Evolutionary conservation across 2,797 vertebrate genomes (phyloP).

Genomic region (Pseudochromis fuscus): DNA sequence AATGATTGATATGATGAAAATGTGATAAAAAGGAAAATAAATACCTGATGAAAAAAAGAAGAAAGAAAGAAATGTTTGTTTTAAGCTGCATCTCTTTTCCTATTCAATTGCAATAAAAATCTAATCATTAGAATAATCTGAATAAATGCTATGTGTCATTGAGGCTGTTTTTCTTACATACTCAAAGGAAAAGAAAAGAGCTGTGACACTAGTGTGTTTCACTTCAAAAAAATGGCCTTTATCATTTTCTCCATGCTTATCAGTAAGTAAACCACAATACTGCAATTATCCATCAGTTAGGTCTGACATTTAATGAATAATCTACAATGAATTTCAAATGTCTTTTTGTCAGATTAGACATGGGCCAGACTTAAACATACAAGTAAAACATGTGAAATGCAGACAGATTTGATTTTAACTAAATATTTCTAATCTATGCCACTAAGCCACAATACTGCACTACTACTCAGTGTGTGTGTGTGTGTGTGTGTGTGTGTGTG

Average conservation of each 20-base stretch:
- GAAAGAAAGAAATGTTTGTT: background rate
- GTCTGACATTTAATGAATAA: constrained; percentile 60
- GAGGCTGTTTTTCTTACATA: background rate
- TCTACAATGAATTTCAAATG: constrained; percentile 50
- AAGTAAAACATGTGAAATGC: constrained; percentile 34
- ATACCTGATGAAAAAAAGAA: background rate
- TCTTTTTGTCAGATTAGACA: constrained; percentile 32
- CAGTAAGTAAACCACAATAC: constrained; percentile 25
- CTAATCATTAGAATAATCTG: background rate
- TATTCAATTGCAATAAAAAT: background rate
- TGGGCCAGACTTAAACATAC: constrained; percentile 23
- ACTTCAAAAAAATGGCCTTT: background rate
- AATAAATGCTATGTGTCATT: background rate
- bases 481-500: constrained; percentile 10
- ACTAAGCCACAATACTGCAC: constrained; percentile 56
- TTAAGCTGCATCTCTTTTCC: background rate
- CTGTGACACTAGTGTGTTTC: background rate
- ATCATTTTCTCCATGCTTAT: background rate
- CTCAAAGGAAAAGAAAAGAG: background rate
- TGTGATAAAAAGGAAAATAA: background rate
- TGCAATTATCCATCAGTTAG: constrained; percentile 19
- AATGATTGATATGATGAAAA: too few relatives aligned
- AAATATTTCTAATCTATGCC: constrained; percentile 17
- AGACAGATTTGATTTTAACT: constrained; percentile 31
- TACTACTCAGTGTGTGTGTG: constrained; percentile 18